Evolutionary conservation across 1,140 invertebrate species (phyloP), one percentile per base, ranked within the genome.

Genomic region (Helicoverpa zea): DNA sequence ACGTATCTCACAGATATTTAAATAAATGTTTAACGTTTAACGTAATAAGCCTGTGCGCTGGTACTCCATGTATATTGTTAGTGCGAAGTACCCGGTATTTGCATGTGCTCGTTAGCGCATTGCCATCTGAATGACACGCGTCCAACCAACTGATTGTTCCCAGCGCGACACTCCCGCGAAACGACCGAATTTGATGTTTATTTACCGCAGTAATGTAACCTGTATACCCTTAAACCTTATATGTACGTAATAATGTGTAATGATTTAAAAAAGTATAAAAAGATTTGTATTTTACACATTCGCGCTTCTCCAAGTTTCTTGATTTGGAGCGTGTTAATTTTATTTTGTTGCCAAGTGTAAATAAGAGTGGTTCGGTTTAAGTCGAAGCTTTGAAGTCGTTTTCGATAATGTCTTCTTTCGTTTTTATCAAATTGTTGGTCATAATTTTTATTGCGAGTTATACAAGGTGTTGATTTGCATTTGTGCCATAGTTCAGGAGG

Each of bases 31-130:
- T n/a, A 68, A 18, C 88, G 80, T 59, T n/a, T n/a, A n/a, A n/a
- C 84, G 73, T 82, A 81, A 75, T 54, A 68, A 86, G 58, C 29
- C 83, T 47, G 85, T 73, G 85, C 88, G 2, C 75, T 73, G 58
- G 70, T 80, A 79, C 77, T 68, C 59, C 72, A 68, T 70, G 88
- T 87, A 91, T 88, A 91, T 93, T 91, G 91, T 94, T 92, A 92
- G 87, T 77, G 81, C 84, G 70, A 83, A 86, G 66, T 72, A 83
- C 76, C 74, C 70, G 80, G 70, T 84, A 94, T 94, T 94, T 94
- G 93, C 93, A 94, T 94, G 90, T 82, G 91, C 92, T 94, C 89
- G 93, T 94, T 94, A 94, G 91, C 90, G 91, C 92, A 89, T 82
- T 83, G 88, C 89, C 81, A 77, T 52, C 78, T 89, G 91, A 94